Percentiles rank a stretch among this genome's conserved stretches.
Conservation (phyloP, 1,140 invertebrate species). For the Diuraphis noxia region DNA sequence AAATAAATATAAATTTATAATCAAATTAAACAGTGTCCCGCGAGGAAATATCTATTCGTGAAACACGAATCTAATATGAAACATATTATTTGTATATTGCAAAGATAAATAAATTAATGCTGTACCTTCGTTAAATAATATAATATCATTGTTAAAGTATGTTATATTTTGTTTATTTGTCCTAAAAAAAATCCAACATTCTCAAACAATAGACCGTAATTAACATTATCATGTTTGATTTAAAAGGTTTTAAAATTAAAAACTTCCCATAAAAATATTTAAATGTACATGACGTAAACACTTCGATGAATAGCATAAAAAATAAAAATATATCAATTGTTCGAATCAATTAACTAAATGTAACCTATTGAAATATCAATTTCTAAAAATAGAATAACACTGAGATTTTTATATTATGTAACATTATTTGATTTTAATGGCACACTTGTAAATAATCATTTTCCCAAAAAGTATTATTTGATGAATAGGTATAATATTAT, state of each 20-base stretch:
- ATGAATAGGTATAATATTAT: too few species aligned
- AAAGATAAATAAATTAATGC: too few species aligned
- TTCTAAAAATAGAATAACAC: not conserved
- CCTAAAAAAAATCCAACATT: not conserved
- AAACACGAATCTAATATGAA: not conserved
- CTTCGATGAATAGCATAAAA: not conserved
- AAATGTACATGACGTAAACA: not conserved
- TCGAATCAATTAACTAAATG: not conserved
- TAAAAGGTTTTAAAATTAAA: not conserved
- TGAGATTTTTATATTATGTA: not conserved
- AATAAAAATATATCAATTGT: not conserved
- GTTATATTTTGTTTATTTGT: not conserved
- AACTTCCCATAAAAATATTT: constrained; percentile 16
- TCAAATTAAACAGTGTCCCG: not conserved
- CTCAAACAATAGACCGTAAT: not conserved
- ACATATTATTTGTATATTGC: not conserved
- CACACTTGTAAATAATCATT: not conserved
- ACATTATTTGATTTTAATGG: not conserved
- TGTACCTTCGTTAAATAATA: not conserved
- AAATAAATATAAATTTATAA: too few species aligned
- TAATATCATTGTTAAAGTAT: not conserved
- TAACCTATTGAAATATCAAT: not conserved
- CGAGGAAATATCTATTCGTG: not conserved
- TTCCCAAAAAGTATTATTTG: not conserved
- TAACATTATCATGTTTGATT: constrained; percentile 26